Percentiles rank a stretch among this genome's conserved stretches.
Evolutionary conservation across 2,888 invertebrate genomes (phyloP).

Genomic region (Microctonus brassicae): DNA sequence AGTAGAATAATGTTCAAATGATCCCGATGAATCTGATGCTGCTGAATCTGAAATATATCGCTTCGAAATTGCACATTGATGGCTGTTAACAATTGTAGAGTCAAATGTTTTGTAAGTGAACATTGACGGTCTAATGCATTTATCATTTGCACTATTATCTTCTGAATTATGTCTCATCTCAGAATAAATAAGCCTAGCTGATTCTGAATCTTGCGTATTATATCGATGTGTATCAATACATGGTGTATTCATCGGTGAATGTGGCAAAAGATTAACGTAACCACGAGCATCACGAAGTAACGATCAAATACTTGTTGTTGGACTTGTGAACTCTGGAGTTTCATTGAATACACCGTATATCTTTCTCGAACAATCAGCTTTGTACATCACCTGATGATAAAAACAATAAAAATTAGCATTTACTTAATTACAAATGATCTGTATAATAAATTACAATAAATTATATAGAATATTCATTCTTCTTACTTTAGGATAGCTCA

Average conservation of each 20-base stretch:
- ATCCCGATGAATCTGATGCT: constrained; percentile 42
- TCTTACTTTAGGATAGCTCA: constrained; percentile 71
- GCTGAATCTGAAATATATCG: constrained; percentile 46
- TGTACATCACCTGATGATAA: constrained; percentile 49
- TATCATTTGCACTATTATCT: constrained; percentile 45
- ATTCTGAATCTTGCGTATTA: constrained; percentile 35
- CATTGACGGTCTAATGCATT: constrained; percentile 41
- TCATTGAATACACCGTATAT: constrained; percentile 52
- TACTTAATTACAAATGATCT: not conserved
- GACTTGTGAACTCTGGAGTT: constrained; percentile 36
- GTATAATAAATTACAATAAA: not conserved
- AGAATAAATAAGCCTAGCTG: constrained; percentile 29
- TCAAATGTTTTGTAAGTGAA: constrained; percentile 43
- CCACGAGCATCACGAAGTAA: constrained; percentile 51
- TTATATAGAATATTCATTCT: not conserved
- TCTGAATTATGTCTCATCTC: constrained; percentile 44
- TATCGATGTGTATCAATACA: constrained; percentile 54
- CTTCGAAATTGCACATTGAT: constrained; percentile 44
- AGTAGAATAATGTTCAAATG: constrained; percentile 38
- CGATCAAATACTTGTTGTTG: constrained; percentile 56
- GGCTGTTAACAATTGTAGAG: constrained; percentile 51
- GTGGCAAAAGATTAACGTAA: constrained; percentile 56
- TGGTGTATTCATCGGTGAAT: constrained; percentile 59
- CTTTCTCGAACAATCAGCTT: constrained; percentile 42
- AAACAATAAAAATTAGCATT: not conserved